These are phyloP conservation scores for Holocentrus rufus DNA, from an alignment of 2,797 vertebrate species.

Conservation along the genomic window DNA sequence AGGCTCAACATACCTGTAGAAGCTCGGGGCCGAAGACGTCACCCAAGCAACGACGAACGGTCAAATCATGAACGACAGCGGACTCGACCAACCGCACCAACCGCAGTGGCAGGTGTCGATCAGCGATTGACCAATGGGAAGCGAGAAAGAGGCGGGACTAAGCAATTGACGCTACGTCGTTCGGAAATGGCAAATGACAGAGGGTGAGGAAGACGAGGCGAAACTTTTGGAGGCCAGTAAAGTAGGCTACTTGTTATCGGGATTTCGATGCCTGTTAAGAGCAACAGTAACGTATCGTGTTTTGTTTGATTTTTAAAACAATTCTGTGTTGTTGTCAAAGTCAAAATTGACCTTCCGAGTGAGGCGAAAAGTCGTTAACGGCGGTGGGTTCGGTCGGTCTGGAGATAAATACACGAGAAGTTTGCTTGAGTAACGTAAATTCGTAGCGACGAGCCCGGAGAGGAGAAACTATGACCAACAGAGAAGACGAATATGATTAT, in stretches of 20 bases:
- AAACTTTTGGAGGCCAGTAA: constrained; percentile 58
- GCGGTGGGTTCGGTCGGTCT: constrained; percentile 12
- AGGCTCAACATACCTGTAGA: constrained; percentile 63
- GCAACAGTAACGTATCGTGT: neutral
- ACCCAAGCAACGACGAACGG: constrained; percentile 12
- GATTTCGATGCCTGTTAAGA: neutral
- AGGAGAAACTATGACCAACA: constrained; percentile 80
- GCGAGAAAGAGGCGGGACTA: constrained; percentile 48
- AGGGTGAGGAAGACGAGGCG: constrained; percentile 62
- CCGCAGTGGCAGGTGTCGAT: constrained; percentile 64
- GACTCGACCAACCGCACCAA: constrained; percentile 62
- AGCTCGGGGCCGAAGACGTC: constrained; percentile 44
- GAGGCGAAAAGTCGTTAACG: constrained; percentile 25
- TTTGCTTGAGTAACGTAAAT: constrained; percentile 44
- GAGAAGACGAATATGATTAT: constrained; percentile 91
- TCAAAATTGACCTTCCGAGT: neutral
- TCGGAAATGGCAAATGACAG: constrained; percentile 69
- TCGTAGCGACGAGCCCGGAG: neutral
- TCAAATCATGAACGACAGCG: constrained; percentile 44
- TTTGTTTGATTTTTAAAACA: neutral
- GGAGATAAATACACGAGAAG: constrained; percentile 58
- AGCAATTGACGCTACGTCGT: constrained; percentile 54
- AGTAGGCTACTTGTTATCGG: constrained; percentile 8
- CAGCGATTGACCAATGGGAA: constrained; percentile 60
- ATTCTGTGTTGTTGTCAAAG: neutral